Evolutionary conservation across 2,113 vertebrate species (phyloP), one percentile per base, ranked within the genome.

Genomic region (rat (Rattus norvegicus)): DNA sequence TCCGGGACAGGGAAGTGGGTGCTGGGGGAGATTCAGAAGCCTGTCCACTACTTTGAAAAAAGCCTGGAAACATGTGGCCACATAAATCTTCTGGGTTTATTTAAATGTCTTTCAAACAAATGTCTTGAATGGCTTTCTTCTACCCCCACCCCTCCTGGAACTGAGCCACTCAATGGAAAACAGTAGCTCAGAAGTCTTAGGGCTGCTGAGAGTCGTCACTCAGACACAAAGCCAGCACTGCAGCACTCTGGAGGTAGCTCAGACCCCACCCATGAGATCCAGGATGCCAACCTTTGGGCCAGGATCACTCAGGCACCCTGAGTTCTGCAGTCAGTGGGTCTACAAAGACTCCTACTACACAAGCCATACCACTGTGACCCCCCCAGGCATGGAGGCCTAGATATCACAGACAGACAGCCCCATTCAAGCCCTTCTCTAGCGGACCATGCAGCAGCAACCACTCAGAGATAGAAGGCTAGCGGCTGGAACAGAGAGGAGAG

Each of bases 61-160:
- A 92, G 84, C 75, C 56, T 20, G 54, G 33, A 93, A 85, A 63
- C 76, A 83, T 8, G 87, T 83, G 81, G 92, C 89, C 59, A 30
- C 63, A 56, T 70, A 84, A 20, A 92, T 88, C 90, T 84, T 97
- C 43, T 5, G 95, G 87, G 72, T 79, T 96, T 88, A 73, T 92
- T 90, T 65, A 76, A 88, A 92, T 63, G 95, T 92, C 95, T 94
- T 91, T 94, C 92, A 94, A 95, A 95, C 91, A 92, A 97, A 95
- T 4, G 69, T 56, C 83, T 33, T 80, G 87, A 96, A 90, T 67
- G 94, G 93, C 67, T 95, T 84, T 92, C 84, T 75, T 91, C 83
- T 75, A 52, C 22, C 92, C 54, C n/a, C 39, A 12, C 49, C 69
- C 47, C 30, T 75, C 77, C 30, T 56, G 59, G 56, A 73, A 61